These are phyloP conservation scores for Parazoanthus swiftii DNA, from an alignment of 92 coral and sea anemone species.

Conservation along the genomic window DNA sequence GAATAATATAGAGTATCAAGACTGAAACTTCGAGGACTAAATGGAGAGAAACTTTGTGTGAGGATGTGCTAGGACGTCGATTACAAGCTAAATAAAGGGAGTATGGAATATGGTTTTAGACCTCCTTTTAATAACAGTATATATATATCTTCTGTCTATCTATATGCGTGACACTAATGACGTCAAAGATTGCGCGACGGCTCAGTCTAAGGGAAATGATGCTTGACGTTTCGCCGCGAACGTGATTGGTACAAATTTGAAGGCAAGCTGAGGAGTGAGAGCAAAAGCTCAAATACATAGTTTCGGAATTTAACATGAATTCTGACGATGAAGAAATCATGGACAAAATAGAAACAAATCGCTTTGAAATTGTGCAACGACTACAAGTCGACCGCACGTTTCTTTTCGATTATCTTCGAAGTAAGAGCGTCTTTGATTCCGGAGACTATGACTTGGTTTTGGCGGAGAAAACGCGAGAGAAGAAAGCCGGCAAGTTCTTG, in stretches of 20 bases:
- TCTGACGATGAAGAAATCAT: constrained; percentile 46
- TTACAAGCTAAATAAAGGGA: no score
- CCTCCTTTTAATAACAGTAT: background rate
- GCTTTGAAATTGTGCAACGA: constrained; percentile 69
- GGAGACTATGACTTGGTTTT: constrained; percentile 68
- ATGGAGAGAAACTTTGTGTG: no score
- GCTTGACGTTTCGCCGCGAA: background rate
- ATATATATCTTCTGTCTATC: no score
- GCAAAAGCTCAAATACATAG: background rate
- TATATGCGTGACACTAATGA: constrained; percentile 19
- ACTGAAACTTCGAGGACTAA: no score
- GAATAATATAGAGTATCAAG: no score
- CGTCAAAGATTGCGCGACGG: constrained; percentile 26
- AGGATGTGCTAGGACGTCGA: no score
- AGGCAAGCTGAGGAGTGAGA: no score
- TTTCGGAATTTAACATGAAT: background rate
- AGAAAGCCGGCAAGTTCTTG: constrained; percentile 65
- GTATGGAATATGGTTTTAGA: no score
- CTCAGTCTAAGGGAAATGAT: background rate
- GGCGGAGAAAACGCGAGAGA: constrained; percentile 66
- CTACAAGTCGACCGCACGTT: constrained; percentile 66
- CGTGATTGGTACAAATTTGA: constrained; percentile 5
- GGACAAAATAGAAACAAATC: constrained; percentile 52
- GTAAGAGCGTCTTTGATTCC: constrained; percentile 63
- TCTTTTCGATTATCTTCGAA: constrained; percentile 70